A percentile compares a stretch with the other conserved stretches of the same genome.
These are phyloP conservation scores for Sternotherus odoratus DNA, from an alignment of 2,797 vertebrate species.

Conservation along the genomic window DNA sequence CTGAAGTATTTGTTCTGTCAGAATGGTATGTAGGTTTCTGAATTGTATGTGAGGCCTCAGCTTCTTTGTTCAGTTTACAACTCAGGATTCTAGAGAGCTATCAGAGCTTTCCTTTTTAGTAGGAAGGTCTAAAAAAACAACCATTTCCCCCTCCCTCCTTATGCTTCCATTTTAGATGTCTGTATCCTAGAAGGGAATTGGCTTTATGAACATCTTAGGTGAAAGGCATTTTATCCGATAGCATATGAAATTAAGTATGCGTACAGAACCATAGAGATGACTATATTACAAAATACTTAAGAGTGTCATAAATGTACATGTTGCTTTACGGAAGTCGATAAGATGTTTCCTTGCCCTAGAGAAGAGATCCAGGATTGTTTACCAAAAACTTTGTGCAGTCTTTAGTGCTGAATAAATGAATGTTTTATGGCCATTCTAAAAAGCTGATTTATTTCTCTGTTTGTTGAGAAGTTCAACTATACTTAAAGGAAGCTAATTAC, in stretches of 20 bases:
- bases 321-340: background rate
- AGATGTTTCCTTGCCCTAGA: background rate
- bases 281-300: accelerated
- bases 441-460: background rate
- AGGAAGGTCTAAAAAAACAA: background rate
- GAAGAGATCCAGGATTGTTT: background rate
- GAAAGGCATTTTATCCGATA: background rate
- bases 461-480: background rate
- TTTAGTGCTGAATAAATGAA: background rate
- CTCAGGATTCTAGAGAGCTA: background rate
- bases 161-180: background rate
- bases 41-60: background rate
- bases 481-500: background rate
- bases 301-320: background rate
- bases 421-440: background rate
- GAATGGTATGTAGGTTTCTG: background rate
- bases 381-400: background rate
- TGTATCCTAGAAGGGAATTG: accelerated
- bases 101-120: background rate
- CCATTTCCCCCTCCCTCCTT: accelerated
- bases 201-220: accelerated
- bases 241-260: accelerated
- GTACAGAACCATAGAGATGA: background rate
- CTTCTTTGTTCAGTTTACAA: background rate
- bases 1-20: background rate